Evolutionary conservation across 2,113 vertebrate genomes (phyloP), one percentile per base, ranked within the genome.

Genomic region (Merops nubicus): DNA sequence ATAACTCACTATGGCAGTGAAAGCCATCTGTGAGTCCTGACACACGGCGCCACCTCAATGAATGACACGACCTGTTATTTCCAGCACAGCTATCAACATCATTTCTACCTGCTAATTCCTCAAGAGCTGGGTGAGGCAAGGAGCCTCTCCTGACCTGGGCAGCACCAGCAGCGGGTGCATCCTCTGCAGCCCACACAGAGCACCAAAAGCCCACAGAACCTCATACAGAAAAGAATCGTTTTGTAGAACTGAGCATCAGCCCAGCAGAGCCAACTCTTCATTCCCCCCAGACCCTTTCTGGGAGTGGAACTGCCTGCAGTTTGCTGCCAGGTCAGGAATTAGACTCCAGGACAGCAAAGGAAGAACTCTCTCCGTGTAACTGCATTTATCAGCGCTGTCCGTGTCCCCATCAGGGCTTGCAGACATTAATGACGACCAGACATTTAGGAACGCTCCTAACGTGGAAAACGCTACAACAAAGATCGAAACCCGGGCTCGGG

Each of bases 81-180:
- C 36, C 80, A 92, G 33, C 6, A 43, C 18, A 48, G 9, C 13
- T 11, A 34, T 5, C 54, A 63, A 9, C 5, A 2, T 9, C 22
- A 45, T 29, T 62, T 33, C 72, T 50, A 53, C 53, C 67, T 29
- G 19, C 28, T 15, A 40, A 36, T 20, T 65, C 82, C 82, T 69
- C 0, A 0, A 7, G 0, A 54, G 53, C 1, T 4, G 13, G 16
- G 53, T 12, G 21, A 8, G 13, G 25, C 1, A 43, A 59, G 1
- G 1, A 73, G 64, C 50, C 31, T 64, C 43, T 43, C 23, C 25
- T 1, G 33, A 25, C 28, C 6, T 1, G 5, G 12, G 1, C 9
- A 4, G 42, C 59, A 15, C 8, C 23, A 31, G 63, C 34, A 23
- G 29, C 1, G 10, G 64, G 38, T 29, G 31, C 47, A 29, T 25